Evolutionary conservation across 2,113 vertebrate genomes (phyloP).

Genomic region (Columba livia): DNA sequence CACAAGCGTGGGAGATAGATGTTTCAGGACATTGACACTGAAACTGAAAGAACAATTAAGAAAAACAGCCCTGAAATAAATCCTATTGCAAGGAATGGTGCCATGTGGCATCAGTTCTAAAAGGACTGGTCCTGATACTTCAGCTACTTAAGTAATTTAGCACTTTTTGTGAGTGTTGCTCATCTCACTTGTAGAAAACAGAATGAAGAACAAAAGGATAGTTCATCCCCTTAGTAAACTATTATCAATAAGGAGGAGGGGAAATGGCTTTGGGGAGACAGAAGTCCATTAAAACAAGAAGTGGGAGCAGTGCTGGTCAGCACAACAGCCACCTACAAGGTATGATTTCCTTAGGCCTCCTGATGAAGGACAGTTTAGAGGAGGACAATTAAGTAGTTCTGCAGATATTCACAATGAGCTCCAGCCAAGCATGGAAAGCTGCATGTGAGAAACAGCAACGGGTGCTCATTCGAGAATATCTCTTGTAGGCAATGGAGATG

Average conservation of each 20-base stretch:
- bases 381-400: neutral
- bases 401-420: neutral
- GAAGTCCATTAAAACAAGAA: neutral
- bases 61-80: neutral
- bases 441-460: accelerated
- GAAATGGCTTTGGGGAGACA: neutral
- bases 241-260: neutral
- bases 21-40: neutral
- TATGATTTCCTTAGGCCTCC: neutral
- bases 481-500: neutral
- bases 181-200: neutral
- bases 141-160: neutral
- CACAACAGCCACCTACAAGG: neutral
- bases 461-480: neutral
- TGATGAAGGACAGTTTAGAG: neutral
- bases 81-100: neutral
- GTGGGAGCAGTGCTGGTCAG: neutral
- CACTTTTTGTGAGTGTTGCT: neutral
- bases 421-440: neutral
- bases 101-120: neutral
- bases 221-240: neutral
- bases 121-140: neutral
- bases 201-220: neutral
- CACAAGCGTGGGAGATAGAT: neutral
- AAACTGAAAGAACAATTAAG: neutral